Evolutionary conservation across 2,113 vertebrate genomes (phyloP), one percentile per base, ranked within the genome.

Genomic region (Coryphaenoides rupestris): DNA sequence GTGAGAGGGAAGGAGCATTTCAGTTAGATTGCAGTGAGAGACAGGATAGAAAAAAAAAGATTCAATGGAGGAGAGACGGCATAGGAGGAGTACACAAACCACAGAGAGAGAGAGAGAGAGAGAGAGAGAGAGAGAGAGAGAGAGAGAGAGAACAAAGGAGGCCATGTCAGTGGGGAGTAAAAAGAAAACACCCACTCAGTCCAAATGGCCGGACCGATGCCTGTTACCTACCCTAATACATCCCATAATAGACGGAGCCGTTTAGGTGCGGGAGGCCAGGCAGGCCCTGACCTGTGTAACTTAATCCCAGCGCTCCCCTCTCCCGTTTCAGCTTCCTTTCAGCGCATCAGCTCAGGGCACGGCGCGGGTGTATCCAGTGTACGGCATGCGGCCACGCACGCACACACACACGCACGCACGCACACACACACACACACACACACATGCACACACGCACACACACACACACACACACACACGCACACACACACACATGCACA

Each of bases 161-260:
- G 10, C 1, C 7, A 46, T 47, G 47, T 23, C 9, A 15, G 55
- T 14, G 60, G 52, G 75, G 77, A 61, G 78, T 73, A 74, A 78
- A 70, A 59, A 70, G 19, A 55, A 70, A 78, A 75, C 74, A 84
- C 85, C 80, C 68, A 4, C 54, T 21, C 53, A 19, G 66, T 77
- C 75, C 71, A 81, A 81, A 80, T 83, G 73, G 81, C 62, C 67
- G 66, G 81, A 87, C 81, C 81, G 87, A 89, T 74, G 67, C 67
- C 69, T 80, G 76, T 78, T 76, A 80, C 73, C 68, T 74, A 60
- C 78, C 73, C 69, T 84, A 82, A 84, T 71, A 79, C 78, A 78
- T 55, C 24, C 68, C 56, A 66, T 84, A 85, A 86, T 84, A 75
- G 81, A 75, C 52, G 50, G 73, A 60, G 65, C 47, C 71, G 72